Evolutionary conservation across 2,888 invertebrate genomes (phyloP), one percentile per base, ranked within the genome.

Genomic region (Trachelus iudaicus): DNA sequence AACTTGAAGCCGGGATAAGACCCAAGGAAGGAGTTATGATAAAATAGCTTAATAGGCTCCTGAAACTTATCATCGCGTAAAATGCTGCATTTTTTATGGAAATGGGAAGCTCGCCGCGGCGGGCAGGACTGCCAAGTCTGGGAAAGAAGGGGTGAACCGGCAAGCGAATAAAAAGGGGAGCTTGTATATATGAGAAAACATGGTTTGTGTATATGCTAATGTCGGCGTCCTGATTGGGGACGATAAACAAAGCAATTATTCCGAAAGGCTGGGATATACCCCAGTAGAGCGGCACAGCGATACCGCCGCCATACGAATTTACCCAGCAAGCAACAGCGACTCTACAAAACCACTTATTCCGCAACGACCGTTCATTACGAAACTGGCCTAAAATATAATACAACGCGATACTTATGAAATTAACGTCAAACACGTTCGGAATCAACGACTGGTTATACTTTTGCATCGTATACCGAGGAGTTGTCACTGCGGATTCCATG

Each of bases 191-290:
- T 34, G 79, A 79, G 76, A 78, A 81, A 80, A 79, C 76, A 74
- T 76, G 80, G 80, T 83, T 84, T 83, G 85, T 83, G 85, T 86
- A 86, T 90, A 90, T 90, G 90, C 89, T 90, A 90, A 90, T 90
- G 87, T 80, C 84, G 77, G 83, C 80, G 84, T 83, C 84, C 81
- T 85, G 89, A 90, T 90, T 89, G 86, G 87, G 86, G 84, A 89
- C 87, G 90, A 90, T 90, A 90, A 90, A 90, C 90, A 89, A 90
- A 90, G 89, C 90, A 90, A 91, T 90, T 91, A 90, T 89, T 89
- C 86, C 86, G 86, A 87, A 88, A 89, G 87, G 89, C 87, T 85
- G 86, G 86, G 82, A 85, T 86, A 56, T 56, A 56, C 56, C 81
- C 80, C 81, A 69, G 77, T 80, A 83, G 80, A 79, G 79, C 76